phyloP scores from a whole-genome alignment of 1,140 invertebrate genomes.

The Trichonephila inaurata region DNA sequence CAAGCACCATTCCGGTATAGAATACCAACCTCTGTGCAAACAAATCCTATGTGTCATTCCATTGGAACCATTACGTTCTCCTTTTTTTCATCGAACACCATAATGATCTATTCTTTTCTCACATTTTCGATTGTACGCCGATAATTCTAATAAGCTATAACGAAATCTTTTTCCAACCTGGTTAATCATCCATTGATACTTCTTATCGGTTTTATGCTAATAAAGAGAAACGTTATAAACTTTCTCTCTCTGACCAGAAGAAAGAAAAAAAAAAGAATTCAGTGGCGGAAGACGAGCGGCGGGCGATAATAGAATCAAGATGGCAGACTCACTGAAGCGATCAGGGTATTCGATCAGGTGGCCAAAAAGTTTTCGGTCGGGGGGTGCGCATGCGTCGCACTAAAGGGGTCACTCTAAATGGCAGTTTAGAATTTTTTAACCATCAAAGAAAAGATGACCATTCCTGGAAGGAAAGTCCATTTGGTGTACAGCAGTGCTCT shows the following conservation, averaged over 20 bases:
- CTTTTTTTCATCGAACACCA: not conserved
- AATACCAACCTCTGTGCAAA: no score
- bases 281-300: not conserved
- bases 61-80: not conserved
- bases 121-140: not conserved
- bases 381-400: constrained; percentile 63
- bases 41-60: not conserved
- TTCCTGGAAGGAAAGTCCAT: constrained; percentile 12
- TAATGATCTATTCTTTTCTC: constrained; percentile 29
- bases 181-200: constrained; percentile 61
- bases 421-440: constrained; percentile 66
- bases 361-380: not conserved
- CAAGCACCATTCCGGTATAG: not conserved
- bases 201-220: constrained; percentile 18
- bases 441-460: constrained; percentile 75
- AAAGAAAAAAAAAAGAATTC: no score
- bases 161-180: not conserved
- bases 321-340: constrained; percentile 14
- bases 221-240: constrained; percentile 19
- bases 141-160: constrained; percentile 37
- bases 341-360: constrained; percentile 39
- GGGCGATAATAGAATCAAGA: constrained; percentile 47
- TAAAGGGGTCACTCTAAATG: constrained; percentile 72
- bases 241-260: constrained; percentile 9
- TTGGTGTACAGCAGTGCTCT: constrained; percentile 63